phyloP scores from a whole-genome alignment of 2,888 invertebrate species.

The Dinocampus coccinellae region DNA sequence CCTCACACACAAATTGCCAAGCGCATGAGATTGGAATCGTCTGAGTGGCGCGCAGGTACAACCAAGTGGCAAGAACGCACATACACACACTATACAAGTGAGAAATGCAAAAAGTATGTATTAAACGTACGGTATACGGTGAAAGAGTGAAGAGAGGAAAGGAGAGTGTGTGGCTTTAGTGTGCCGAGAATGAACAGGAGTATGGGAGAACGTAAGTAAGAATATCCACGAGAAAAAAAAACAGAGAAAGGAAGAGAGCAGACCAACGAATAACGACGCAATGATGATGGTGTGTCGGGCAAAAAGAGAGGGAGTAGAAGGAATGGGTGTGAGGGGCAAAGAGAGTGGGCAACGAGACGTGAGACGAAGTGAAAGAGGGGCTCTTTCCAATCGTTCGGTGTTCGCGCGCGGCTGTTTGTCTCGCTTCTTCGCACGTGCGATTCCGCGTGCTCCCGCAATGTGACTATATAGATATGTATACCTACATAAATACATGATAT shows the following conservation, averaged over 20 bases:
- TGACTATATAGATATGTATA: neutral
- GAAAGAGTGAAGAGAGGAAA: conserved; percentile 4
- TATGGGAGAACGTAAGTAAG: conserved; percentile 7
- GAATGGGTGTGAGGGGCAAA: no score
- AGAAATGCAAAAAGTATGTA: conserved; percentile 17
- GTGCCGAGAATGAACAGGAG: neutral
- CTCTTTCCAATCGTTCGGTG: conserved; percentile 37
- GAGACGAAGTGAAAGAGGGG: conserved; percentile 29
- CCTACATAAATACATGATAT: conserved; percentile 13
- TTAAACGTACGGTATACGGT: neutral
- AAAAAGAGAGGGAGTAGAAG: no score
- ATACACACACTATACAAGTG: neutral
- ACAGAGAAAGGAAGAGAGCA: neutral
- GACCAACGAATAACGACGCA: conserved; percentile 7
- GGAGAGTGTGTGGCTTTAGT: neutral
- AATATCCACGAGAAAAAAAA: conserved; percentile 11
- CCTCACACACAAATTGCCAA: neutral
- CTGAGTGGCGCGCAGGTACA: conserved; percentile 8
- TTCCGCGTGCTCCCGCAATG: conserved; percentile 11
- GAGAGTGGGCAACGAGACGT: neutral
- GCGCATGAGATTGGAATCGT: conserved; percentile 22
- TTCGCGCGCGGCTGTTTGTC: conserved; percentile 2
- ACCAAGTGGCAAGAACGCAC: conserved; percentile 1
- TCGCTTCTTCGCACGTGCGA: conserved; percentile 21
- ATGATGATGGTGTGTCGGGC: conserved; percentile 11